Evolutionary conservation across 2,888 invertebrate species (phyloP).

Genomic region (Physocephala rufipes): DNA sequence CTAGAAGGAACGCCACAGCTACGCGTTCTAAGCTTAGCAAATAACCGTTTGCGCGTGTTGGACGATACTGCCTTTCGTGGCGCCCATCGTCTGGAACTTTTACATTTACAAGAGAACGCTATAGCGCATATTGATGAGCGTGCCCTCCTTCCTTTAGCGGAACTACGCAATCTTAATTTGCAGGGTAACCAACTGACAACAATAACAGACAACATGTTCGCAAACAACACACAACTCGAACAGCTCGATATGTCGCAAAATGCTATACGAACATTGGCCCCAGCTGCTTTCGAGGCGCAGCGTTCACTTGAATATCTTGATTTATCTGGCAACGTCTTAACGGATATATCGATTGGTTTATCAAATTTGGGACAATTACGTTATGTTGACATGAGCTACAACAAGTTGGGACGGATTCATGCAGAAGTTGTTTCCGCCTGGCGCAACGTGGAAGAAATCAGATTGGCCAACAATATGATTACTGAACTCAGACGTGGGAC

Average conservation of each 20-base stretch:
- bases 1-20: constrained; percentile 75
- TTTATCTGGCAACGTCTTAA: constrained; percentile 80
- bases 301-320: constrained; percentile 78
- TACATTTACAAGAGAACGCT: constrained; percentile 81
- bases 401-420: constrained; percentile 76
- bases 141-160: constrained; percentile 72
- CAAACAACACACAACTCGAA: constrained; percentile 73
- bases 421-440: constrained; percentile 76
- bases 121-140: constrained; percentile 74
- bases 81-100: constrained; percentile 73
- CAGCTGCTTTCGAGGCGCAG: constrained; percentile 71
- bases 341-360: constrained; percentile 76
- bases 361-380: constrained; percentile 75
- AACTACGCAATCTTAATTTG: constrained; percentile 77
- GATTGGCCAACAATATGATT: constrained; percentile 79
- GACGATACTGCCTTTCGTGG: constrained; percentile 78
- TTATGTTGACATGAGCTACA: constrained; percentile 80
- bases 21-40: constrained; percentile 75
- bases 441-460: constrained; percentile 75
- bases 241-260: constrained; percentile 80
- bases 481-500: constrained; percentile 75
- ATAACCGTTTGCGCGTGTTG: constrained; percentile 76
- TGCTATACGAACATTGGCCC: constrained; percentile 74
- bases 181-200: constrained; percentile 80
- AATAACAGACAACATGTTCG: constrained; percentile 75